phyloP scores from a whole-genome alignment of 1,140 invertebrate species.

The Eurytemora carolleeae region DNA sequence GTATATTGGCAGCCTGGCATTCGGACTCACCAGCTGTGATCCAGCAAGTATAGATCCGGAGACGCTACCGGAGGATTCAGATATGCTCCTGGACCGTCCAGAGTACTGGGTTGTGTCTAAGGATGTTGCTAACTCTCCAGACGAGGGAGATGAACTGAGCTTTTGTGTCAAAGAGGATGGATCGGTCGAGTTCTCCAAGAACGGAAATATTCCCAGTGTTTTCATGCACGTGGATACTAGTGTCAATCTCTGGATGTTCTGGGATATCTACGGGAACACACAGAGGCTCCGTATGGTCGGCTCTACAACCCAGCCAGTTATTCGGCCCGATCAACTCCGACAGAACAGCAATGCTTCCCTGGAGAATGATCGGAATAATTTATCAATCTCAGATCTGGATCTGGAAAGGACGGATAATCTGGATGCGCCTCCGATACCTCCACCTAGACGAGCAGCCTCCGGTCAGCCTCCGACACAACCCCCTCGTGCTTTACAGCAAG shows the following conservation, averaged over 20 bases:
- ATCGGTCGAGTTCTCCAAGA: constrained; percentile 70
- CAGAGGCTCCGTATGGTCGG: constrained; percentile 55
- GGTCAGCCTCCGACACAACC: neutral
- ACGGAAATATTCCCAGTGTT: constrained; percentile 51
- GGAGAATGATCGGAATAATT: neutral
- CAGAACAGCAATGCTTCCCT: neutral
- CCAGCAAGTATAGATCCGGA: constrained; percentile 44
- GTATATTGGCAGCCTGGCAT: constrained; percentile 65
- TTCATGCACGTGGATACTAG: constrained; percentile 88
- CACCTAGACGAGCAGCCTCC: neutral
- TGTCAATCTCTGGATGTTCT: constrained; percentile 72
- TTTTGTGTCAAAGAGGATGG: constrained; percentile 26
- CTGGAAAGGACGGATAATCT: neutral
- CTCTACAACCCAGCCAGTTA: constrained; percentile 20
- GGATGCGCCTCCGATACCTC: neutral
- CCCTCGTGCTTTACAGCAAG: neutral
- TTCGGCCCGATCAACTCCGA: neutral
- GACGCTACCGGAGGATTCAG: constrained; percentile 78
- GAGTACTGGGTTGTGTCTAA: constrained; percentile 94
- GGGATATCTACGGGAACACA: constrained; percentile 86
- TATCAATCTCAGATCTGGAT: neutral
- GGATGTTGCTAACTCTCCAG: constrained; percentile 60
- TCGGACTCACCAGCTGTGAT: constrained; percentile 83
- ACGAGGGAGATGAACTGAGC: constrained; percentile 61
- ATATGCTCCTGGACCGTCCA: constrained; percentile 69